Percentiles rank a stretch among this genome's conserved stretches.
These are phyloP conservation scores for Ostrea denselamellosa DNA, from an alignment of 1,140 invertebrate species.

Conservation along the genomic window DNA sequence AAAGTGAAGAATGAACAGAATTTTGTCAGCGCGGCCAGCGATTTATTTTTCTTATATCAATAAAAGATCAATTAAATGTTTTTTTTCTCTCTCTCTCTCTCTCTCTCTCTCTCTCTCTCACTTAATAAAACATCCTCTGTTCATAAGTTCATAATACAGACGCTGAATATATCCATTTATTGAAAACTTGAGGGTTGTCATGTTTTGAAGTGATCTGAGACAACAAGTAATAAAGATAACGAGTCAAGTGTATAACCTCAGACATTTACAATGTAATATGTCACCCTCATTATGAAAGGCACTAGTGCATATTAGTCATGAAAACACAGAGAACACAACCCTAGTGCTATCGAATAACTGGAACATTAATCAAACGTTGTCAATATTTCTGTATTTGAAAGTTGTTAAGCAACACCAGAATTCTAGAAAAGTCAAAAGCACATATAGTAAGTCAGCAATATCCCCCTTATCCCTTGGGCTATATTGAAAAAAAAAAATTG, in stretches of 20 bases:
- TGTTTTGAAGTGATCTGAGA: background rate
- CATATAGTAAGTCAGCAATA: background rate
- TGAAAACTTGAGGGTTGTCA: background rate
- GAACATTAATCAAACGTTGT: slow-evolving; percentile 4
- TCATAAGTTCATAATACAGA: too few species aligned
- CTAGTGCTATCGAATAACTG: background rate
- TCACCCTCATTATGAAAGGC: too few species aligned
- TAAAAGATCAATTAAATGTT: too few species aligned
- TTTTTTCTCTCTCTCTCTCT: too few species aligned
- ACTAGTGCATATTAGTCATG: background rate
- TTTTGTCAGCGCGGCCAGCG: too few species aligned
- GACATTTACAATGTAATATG: background rate
- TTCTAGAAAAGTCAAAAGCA: background rate
- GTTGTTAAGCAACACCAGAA: background rate
- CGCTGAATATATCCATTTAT: too few species aligned
- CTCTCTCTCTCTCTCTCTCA: too few species aligned
- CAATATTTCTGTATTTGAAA: slow-evolving; percentile 22
- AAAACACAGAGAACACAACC: background rate
- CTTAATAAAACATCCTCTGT: too few species aligned
- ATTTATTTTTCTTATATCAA: too few species aligned
- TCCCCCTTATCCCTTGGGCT: background rate
- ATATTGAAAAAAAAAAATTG: background rate
- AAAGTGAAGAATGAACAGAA: too few species aligned
- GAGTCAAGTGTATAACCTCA: background rate
- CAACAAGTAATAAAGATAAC: background rate